Evolutionary conservation across 2,797 vertebrate genomes (phyloP).

Genomic region (Paguma larvata): DNA sequence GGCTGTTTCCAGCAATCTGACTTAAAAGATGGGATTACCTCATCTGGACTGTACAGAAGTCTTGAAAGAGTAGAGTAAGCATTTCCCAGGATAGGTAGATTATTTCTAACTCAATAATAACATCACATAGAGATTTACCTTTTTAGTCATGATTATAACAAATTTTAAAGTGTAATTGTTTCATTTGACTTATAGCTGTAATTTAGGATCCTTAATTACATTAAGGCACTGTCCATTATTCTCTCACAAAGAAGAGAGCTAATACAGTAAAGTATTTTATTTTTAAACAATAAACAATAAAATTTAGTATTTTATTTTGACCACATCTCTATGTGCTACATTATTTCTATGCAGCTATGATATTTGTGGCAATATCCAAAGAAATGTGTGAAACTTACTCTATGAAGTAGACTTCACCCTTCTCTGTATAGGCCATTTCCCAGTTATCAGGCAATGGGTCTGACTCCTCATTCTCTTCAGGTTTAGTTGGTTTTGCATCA

Average conservation of each 20-base stretch:
- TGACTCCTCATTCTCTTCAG: conserved; percentile 94
- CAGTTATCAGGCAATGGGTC: conserved; percentile 98
- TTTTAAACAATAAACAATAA: neutral
- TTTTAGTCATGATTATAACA: neutral
- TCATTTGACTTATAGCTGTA: neutral
- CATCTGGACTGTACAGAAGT: neutral
- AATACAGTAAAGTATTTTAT: neutral
- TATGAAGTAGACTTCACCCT: conserved; percentile 99
- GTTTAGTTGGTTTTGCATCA: conserved; percentile 91
- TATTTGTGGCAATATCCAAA: neutral
- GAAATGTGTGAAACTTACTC: conserved; percentile 93
- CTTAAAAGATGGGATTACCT: neutral
- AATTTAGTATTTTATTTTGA: neutral
- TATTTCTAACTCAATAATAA: neutral
- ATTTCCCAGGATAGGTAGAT: neutral
- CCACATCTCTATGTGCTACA: neutral
- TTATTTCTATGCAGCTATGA: neutral
- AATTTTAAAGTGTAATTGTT: neutral
- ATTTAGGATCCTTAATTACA: neutral
- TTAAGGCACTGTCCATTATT: neutral
- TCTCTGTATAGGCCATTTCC: conserved; percentile 99
- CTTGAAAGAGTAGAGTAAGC: neutral
- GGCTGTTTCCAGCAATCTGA: neutral
- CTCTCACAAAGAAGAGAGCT: neutral
- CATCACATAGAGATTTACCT: neutral